Evolutionary conservation across 2,888 invertebrate species (phyloP), one percentile per base, ranked within the genome.

Genomic region (Eumerus sabulonum): DNA sequence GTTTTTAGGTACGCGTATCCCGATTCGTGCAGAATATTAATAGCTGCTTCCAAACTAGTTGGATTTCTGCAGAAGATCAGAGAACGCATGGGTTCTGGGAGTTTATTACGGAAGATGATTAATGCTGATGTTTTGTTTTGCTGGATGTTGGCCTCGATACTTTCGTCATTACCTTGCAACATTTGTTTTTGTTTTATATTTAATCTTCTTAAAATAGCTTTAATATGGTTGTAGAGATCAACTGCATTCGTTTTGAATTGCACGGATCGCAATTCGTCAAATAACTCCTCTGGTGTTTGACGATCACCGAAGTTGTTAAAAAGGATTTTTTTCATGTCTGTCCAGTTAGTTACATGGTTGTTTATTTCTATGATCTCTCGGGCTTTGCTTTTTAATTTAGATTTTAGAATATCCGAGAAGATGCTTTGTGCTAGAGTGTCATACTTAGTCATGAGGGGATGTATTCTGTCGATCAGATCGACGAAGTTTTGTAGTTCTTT

Each of bases 281-380:
- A n/a, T n/a, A n/a, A n/a, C n/a, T n/a, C n/a, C n/a, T n/a, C 40
- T 16, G 40, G n/a, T 3, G 57, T 63, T 9, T 44, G 18, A 9
- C 76, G 38, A 18, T 76, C 76, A 35, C 76, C 68, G 13, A 76
- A 76, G 35, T 76, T 76, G 9, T 62, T 54, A 11, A 68, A 38
- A 4, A 76, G 14, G 9, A 47, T 63, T 1, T 7, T 4, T 7
- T 7, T 27, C 27, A 27, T 27, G 2, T 27, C 27, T 27, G 27
- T 7, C 27, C 27, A 27, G 27, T 7, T 27, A 2, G 40, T 40
- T 0, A 63, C 14, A 3, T 71, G 40, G 11, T 9, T 40, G 11
- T 40, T 40, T 3, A 40, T 40, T 56, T 72, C 63, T 12, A 64
- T 72, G 1, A 44, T 50, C n/a, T 57, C 57, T n/a, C 57, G 13